A percentile compares a stretch with the other conserved stretches of the same genome.
phyloP scores from a whole-genome alignment of 2,113 vertebrate species.

The Neofelis nebulosa region DNA sequence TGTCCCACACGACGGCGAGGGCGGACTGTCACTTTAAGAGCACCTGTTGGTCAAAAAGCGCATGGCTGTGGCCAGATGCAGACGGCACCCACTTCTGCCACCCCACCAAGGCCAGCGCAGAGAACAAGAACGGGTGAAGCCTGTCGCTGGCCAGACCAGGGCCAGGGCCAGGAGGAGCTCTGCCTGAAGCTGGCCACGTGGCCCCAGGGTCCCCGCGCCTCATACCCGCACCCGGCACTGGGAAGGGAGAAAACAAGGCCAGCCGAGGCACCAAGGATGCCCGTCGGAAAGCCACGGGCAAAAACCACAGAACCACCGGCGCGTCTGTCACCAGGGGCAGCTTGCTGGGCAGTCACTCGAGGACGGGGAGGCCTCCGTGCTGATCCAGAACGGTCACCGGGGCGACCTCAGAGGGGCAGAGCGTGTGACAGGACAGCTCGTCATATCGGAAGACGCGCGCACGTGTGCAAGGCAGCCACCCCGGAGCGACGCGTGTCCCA shows the following conservation, averaged over 20 bases:
- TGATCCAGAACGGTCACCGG: fast-evolving
- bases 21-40: background rate
- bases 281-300: fast-evolving
- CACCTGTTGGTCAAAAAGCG: background rate
- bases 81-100: too few species aligned
- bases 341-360: background rate
- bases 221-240: background rate
- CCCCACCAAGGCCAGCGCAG: background rate
- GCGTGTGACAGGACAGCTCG: too few species aligned
- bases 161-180: background rate
- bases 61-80: too few species aligned
- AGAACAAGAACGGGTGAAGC: too few species aligned
- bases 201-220: too few species aligned
- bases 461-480: too few species aligned
- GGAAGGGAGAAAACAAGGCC: background rate
- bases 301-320: fast-evolving
- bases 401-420: too few species aligned
- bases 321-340: too few species aligned
- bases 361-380: too few species aligned
- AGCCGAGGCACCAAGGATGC: fast-evolving
- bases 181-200: background rate
- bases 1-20: background rate
- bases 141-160: background rate
- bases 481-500: too few species aligned
- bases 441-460: too few species aligned